Conservation (phyloP, 2,113 vertebrate genomes). For the Chamaea fasciata region DNA sequence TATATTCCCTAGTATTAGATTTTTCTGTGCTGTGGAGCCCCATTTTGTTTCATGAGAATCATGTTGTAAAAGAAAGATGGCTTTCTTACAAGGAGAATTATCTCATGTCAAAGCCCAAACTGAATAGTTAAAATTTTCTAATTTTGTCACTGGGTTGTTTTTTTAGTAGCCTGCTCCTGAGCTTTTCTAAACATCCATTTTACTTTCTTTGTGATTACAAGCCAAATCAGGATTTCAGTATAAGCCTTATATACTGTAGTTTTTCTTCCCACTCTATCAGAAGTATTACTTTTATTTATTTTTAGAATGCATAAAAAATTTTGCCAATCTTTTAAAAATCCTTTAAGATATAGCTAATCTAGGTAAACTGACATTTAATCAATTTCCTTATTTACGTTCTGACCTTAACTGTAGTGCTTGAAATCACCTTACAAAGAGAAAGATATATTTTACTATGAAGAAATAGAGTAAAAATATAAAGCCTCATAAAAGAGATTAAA, state of each 20-base stretch:
- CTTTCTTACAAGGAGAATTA: not conserved
- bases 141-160: not conserved
- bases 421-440: not conserved
- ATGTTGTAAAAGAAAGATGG: not conserved
- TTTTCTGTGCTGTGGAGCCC: not conserved
- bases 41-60: not conserved
- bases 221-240: not conserved
- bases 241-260: not conserved
- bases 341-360: not conserved
- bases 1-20: not conserved
- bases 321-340: not conserved
- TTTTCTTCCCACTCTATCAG: not conserved
- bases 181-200: not conserved
- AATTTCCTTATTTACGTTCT: slow-evolving; percentile 32
- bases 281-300: not conserved
- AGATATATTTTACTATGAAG: not conserved
- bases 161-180: not conserved
- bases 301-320: not conserved
- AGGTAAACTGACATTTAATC: slow-evolving; percentile 21
- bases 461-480: not conserved
- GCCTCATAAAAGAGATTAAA: not conserved
- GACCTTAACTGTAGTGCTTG: not conserved
- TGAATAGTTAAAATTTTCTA: not conserved
- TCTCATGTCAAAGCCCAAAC: not conserved
- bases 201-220: not conserved